Base-by-base conservation (phyloP, 2,888 invertebrate species). In the Tetanocera ferruginea region DNA sequence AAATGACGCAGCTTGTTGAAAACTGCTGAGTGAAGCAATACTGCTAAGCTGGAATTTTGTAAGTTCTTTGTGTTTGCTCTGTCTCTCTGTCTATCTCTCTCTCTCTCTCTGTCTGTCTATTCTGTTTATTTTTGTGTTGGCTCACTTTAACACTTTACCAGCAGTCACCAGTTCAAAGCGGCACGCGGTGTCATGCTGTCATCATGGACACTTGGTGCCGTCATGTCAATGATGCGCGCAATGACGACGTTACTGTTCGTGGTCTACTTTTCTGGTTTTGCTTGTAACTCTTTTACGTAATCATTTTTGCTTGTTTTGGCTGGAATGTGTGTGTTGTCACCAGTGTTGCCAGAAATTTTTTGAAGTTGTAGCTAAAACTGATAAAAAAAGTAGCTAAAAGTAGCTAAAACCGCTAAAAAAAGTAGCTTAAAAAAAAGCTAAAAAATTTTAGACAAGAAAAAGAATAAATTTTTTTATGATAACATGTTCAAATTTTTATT, bases 221-320 rank as follows among this genome's bases (percentile, higher is more conserved):
- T 19, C 69, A 23, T 49, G 49, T 11, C 17, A 49, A 51, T 69
- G 43, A 69, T 69, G 69, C 49, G 19, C 9, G 28, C 51, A 49
- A 69, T 51, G 69, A 17, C 51, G 69, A 17, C 51, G 69, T 11
- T 14, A 49, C 8, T 60, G 25, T 60, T 60, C 25, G 43, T 43
- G 43, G 43, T 43, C 1, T 43, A n/a, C 66, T 67, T 37, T 34
- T 9, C 37, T 28, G 17, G 14, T 31, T 37, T 37, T n/a, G 67
- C 43, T 67, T n/a, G 25, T 49, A 69, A 69, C 43, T 49, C 9
- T 51, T 69, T 69, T 69, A 69, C 51, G 69, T 69, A 69, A 69
- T 43, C 43, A 43, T 69, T 11, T 69, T 69, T 51, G 69, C 25
- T 69, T 67, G 28, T 60, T 60, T 60, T 28, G 19, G 6, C 14